Conservation (phyloP, 2,888 invertebrate species). For the Epinotia demarniana region DNA sequence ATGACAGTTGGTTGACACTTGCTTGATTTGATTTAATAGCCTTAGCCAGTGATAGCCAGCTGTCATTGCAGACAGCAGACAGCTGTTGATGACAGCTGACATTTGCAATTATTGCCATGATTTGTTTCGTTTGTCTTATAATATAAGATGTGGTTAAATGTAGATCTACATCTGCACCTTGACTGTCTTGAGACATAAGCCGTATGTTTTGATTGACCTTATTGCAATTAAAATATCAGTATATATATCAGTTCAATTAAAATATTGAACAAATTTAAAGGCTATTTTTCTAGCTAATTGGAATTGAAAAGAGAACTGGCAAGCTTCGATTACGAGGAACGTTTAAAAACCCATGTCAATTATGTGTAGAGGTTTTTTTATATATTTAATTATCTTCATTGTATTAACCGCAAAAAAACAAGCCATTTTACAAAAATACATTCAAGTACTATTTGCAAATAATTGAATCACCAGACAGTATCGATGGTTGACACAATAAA, state of each 20-base stretch:
- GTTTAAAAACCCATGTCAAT: background rate
- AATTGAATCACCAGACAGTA: background rate
- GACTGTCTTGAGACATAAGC: background rate
- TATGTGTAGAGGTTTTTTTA: background rate
- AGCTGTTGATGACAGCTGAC: conserved; percentile 24
- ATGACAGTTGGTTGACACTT: conserved; percentile 19
- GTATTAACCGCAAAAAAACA: too few relatives aligned
- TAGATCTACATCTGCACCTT: background rate
- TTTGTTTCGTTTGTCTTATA: background rate
- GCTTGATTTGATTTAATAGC: too few relatives aligned
- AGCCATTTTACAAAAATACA: too few relatives aligned
- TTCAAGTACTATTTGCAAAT: background rate
- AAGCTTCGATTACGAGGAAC: background rate
- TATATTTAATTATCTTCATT: too few relatives aligned
- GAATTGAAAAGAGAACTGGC: background rate
- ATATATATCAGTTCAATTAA: too few relatives aligned
- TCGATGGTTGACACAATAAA: too few relatives aligned
- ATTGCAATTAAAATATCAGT: background rate
- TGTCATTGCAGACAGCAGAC: background rate
- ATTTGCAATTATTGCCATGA: conserved; percentile 3
- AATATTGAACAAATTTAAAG: too few relatives aligned
- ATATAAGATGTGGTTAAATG: background rate
- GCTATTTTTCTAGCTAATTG: background rate
- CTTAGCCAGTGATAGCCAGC: too few relatives aligned
- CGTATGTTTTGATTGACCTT: background rate